Base-by-base conservation (phyloP, 2,888 invertebrate genomes). In the Acleris cristana region DNA sequence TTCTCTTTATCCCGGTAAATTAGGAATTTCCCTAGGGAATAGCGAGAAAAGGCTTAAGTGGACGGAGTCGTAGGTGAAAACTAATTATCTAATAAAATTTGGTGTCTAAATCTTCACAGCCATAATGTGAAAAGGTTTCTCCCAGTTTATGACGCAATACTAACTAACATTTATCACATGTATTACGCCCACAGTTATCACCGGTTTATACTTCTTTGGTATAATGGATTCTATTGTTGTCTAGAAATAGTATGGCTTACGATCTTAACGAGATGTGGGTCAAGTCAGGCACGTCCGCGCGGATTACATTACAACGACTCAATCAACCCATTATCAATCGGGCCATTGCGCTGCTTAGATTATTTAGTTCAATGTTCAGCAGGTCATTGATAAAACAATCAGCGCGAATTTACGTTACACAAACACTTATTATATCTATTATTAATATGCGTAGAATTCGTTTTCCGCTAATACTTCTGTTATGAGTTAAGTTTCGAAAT, bases 191-290 rank as follows among this genome's bases (percentile, higher is more conserved):
- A 61, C 61, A 65, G 18, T 34, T 10, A 34, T 30, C 30, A 59
- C 54, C 12, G 6, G 40, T 19, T 40, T 53, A 53, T 61, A 57
- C 55, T 40, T 48, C 56, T 54, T 56, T 59, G 45, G 62, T 14
- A 53, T 55, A 59, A 56, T 59, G 45, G 49, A 52, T 71, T 34
- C 65, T 71, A 65, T 70, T 71, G 59, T 69, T 65, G 52, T 69
- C 62, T 53, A 57, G 58, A 58, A 67, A 59, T 63, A 64, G 45
- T 19, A n/a, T 19, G 21, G 16, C 30, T 58, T 21, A 21, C 40
- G 52, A 55, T 63, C 18, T 21, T 54, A 23, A 54, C 55, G 16
- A 54, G 34, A 65, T 55, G 30, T 65, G 19, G 65, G 65, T 65
- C 65, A 65, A 65, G 55, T 60, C 2, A 55, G 58, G 48, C 3